These are phyloP conservation scores for Pammene aurita DNA, from an alignment of 2,888 invertebrate genomes.

Conservation along the genomic window DNA sequence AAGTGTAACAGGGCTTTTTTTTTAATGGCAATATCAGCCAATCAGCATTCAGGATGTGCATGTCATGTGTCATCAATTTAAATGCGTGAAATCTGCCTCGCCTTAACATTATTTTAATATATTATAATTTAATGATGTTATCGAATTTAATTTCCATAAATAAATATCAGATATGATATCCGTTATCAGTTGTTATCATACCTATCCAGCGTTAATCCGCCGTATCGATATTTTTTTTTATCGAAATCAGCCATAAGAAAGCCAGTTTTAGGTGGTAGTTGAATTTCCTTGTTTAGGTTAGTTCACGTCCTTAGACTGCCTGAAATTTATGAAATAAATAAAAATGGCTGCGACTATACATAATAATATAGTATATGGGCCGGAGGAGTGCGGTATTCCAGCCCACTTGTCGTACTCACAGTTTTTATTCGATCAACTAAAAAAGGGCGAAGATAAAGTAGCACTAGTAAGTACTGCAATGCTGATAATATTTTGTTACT, in stretches of 20 bases:
- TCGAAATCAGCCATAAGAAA: conserved; percentile 2
- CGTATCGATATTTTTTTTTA: conserved; percentile 29
- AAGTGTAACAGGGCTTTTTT: no score
- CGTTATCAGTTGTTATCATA: conserved; percentile 30
- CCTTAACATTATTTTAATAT: not conserved
- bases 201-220: conserved; percentile 18
- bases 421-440: conserved; percentile 79
- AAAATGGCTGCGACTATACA: conserved; percentile 59
- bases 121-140: conserved; percentile 6
- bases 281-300: conserved; percentile 30
- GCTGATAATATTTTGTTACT: conserved; percentile 21
- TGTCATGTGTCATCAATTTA: conserved; percentile 1
- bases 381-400: conserved; percentile 71
- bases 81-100: not conserved
- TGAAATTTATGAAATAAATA: not conserved
- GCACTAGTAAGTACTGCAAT: conserved; percentile 71
- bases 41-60: not conserved
- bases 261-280: conserved; percentile 10
- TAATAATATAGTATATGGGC: conserved; percentile 73
- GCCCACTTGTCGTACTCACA: conserved; percentile 81
- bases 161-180: conserved; percentile 34
- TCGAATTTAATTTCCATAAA: conserved; percentile 21
- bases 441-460: conserved; percentile 73
- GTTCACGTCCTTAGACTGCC: not conserved
- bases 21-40: no score